Conservation (phyloP, 1,140 invertebrate genomes). For the Xylocopa sonorina region DNA sequence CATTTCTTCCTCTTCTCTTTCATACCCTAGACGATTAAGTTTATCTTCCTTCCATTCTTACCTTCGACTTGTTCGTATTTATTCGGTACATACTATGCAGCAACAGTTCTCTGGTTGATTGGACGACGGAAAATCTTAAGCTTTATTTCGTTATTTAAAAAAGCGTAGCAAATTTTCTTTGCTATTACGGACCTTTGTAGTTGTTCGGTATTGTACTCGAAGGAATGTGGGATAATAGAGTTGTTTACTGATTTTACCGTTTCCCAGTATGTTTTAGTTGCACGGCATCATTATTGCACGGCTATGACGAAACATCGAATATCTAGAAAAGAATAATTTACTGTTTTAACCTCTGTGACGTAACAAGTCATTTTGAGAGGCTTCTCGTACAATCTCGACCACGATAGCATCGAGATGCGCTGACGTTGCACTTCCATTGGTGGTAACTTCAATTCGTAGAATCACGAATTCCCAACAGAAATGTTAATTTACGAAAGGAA, state of each 20-base stretch:
- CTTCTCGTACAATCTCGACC: slow-evolving; percentile 22
- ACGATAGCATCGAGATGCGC: not conserved
- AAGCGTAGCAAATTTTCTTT: no score
- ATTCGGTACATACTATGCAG: no score
- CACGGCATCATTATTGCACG: not conserved
- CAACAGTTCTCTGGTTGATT: no score
- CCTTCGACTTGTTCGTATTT: not conserved
- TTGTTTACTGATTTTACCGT: not conserved
- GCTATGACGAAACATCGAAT: not conserved
- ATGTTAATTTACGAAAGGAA: not conserved
- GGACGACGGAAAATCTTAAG: no score
- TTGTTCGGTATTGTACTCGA: no score
- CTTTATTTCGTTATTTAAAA: no score
- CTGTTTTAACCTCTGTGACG: slow-evolving; percentile 38
- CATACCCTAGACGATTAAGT: no score
- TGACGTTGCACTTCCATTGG: slow-evolving; percentile 23
- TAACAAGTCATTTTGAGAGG: not conserved
- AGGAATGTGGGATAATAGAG: no score
- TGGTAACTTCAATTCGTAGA: not conserved
- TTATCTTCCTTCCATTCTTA: not conserved
- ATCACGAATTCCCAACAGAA: not conserved
- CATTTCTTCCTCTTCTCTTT: slow-evolving; percentile 7
- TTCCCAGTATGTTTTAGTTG: not conserved
- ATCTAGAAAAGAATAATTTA: not conserved
- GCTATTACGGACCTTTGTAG: no score